A percentile compares a stretch with the other conserved stretches of the same genome.
These are phyloP conservation scores for Harpalus rufipes DNA, from an alignment of 2,888 invertebrate genomes.

Conservation along the genomic window DNA sequence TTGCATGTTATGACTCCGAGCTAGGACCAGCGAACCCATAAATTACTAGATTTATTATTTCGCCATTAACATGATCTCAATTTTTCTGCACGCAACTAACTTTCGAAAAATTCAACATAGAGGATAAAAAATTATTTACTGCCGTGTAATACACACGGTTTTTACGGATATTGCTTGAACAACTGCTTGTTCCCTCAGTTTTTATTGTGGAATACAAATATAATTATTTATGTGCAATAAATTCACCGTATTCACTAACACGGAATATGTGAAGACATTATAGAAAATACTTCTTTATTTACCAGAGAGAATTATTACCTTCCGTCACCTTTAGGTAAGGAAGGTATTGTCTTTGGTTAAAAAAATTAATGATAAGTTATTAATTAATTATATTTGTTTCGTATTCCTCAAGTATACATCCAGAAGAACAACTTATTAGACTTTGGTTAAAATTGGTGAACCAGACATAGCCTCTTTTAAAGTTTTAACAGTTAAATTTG, in stretches of 20 bases:
- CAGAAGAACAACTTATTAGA: too few relatives aligned
- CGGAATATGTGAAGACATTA: background rate
- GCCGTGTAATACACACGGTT: slow-evolving; percentile 34
- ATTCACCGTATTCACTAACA: background rate
- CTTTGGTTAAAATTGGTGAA: too few relatives aligned
- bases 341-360: too few relatives aligned
- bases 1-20: slow-evolving; percentile 61
- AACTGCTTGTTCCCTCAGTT: slow-evolving; percentile 40
- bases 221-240: slow-evolving; percentile 38
- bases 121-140: slow-evolving; percentile 42
- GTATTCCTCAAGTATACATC: too few relatives aligned
- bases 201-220: slow-evolving; percentile 23
- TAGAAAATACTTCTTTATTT: background rate
- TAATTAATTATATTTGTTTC: too few relatives aligned
- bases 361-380: too few relatives aligned
- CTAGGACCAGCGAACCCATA: slow-evolving; percentile 63
- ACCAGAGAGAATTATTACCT: background rate
- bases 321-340: too few relatives aligned
- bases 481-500: too few relatives aligned
- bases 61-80: slow-evolving; percentile 47
- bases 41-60: slow-evolving; percentile 63
- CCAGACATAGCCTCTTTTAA: too few relatives aligned
- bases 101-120: slow-evolving; percentile 41
- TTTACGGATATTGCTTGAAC: slow-evolving; percentile 27
- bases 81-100: slow-evolving; percentile 53